Evolutionary conservation across 2,113 vertebrate species (phyloP).

Genomic region (Bubo blakistoni): DNA sequence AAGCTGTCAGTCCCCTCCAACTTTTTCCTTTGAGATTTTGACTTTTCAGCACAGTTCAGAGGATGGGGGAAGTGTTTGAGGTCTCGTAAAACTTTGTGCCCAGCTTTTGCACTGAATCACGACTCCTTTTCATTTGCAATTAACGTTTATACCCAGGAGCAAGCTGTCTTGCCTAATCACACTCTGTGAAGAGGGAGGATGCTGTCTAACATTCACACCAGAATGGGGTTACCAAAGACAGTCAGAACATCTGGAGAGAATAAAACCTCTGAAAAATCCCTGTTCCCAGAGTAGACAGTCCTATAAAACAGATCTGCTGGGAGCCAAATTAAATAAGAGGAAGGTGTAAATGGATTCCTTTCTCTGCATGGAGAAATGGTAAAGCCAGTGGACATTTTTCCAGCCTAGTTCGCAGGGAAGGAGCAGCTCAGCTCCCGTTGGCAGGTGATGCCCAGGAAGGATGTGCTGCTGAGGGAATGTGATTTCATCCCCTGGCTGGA

Average conservation of each 20-base stretch:
- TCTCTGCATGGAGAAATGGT: neutral
- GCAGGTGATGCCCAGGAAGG: neutral
- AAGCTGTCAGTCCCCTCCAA: neutral
- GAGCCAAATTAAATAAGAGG: slow-evolving; percentile 7
- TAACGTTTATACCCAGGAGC: neutral
- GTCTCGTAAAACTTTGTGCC: neutral
- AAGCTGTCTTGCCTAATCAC: neutral
- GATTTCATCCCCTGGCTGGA: no score
- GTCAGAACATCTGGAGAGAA: slow-evolving; percentile 38
- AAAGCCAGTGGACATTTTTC: neutral
- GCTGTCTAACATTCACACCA: neutral
- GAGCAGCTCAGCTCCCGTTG: neutral
- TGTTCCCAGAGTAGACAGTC: neutral
- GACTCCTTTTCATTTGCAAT: neutral
- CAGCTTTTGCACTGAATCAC: neutral
- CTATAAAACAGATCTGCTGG: slow-evolving; percentile 13
- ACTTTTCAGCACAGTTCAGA: neutral
- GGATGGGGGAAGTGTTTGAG: neutral
- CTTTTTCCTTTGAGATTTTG: neutral
- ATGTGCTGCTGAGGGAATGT: rapidly evolving
- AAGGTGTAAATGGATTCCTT: slow-evolving; percentile 20
- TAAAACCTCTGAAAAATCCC: neutral
- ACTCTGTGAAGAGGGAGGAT: neutral
- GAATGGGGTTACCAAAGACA: neutral
- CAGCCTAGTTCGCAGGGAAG: neutral